Base-by-base conservation (phyloP, 2,113 vertebrate species). In the Seriola aureovittata region DNA sequence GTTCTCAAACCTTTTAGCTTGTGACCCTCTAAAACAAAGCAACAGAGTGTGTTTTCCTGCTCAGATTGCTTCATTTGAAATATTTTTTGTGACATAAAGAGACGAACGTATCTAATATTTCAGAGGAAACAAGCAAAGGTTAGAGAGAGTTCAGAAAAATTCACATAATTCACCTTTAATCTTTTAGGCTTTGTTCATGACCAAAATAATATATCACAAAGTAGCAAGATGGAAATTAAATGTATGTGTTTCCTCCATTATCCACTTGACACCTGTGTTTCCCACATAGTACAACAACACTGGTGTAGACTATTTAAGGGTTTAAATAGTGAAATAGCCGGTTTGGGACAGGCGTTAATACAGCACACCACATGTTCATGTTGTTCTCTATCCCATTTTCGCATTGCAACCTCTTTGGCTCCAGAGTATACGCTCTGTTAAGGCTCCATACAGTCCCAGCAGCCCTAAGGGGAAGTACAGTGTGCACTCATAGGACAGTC, bases 341-440 rank as follows among this genome's bases (percentile, higher is more conserved):
- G 23, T 54, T 19, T 65, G 38, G 38, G 38, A 50, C 57, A 14
- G 48, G 5, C 34, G 23, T 54, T 71, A 81, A 86, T 71, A 14
- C 36, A 64, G n/a, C 14, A 4, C 63, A 66, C 21, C 19, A 5
- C 25, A 16, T 66, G 63, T 66, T 50, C 25, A 38, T 36, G 48
- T 36, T 57, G 2, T 67, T 73, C 40, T 38, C 64, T 50, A 11
- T 80, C 54, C 38, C 11, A 58, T 64, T 58, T 59, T 76, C 9
- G 3, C 62, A 62, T 52, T 80, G 17, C 48, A 64, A 8, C 11
- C 58, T 70, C 48, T 67, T 48, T 74, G 6, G 44, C 32, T 48
- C 5, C 29, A 25, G 21, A 29, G 64, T 40, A 55, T 23, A 19
- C 38, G 14, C 36, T 64, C 40, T 54, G 74, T 16, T 54, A 63